phyloP scores from a whole-genome alignment of 2,113 vertebrate species.

The Catharus bicknelli region DNA sequence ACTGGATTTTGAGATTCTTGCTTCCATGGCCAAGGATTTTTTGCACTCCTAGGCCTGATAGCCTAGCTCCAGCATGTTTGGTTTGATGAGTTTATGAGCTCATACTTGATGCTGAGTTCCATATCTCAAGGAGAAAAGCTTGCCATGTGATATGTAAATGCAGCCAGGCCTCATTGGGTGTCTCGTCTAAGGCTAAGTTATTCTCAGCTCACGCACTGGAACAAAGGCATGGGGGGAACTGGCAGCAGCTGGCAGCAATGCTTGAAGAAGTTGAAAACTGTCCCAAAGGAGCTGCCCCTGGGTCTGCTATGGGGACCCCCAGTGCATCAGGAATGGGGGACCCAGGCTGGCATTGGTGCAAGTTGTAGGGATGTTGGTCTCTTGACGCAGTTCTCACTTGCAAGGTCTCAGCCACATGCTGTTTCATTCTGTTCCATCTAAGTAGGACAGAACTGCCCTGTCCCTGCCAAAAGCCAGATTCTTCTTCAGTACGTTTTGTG shows the following conservation, averaged over 20 bases:
- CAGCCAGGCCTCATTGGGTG: background rate
- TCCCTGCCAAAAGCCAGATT: constrained; percentile 8
- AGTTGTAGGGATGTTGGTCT: background rate
- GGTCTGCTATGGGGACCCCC: background rate
- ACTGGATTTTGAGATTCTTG: background rate
- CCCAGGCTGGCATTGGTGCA: background rate
- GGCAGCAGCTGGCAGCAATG: background rate
- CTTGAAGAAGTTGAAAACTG: background rate
- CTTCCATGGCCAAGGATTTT: background rate
- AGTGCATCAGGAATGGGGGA: background rate
- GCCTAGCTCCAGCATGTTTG: background rate
- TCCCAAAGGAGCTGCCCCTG: background rate
- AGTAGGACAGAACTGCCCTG: background rate
- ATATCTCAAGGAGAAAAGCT: background rate
- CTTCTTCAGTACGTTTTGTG: background rate
- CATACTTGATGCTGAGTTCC: background rate
- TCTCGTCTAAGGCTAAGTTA: background rate
- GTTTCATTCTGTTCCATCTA: background rate
- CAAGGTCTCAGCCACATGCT: background rate
- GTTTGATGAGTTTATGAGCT: background rate
- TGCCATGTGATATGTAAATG: background rate
- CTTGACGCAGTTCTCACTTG: background rate
- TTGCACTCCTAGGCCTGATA: background rate
- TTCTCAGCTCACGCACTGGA: background rate
- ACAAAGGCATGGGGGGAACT: background rate